Evolutionary conservation across 1,140 invertebrate genomes (phyloP), one percentile per base, ranked within the genome.

Genomic region (Macrostomum lignano): DNA sequence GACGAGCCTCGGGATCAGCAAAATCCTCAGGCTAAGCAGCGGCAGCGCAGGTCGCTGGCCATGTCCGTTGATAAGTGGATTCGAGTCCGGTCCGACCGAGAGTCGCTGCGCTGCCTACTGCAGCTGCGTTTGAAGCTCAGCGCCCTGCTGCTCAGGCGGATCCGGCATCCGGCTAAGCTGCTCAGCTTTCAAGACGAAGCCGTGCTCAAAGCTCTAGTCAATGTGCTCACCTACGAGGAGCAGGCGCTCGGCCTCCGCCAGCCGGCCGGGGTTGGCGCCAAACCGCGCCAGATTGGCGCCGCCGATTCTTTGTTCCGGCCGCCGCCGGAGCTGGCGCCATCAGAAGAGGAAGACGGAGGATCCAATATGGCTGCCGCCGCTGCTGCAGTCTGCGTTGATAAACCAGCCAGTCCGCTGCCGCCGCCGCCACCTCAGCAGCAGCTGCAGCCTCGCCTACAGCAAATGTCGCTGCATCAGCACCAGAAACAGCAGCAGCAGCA

Each of bases 61-160:
- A 28, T 28, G 9, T 28, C 9, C 19, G 3, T 28, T 28, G 15
- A 7, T 15, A 28, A 76, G 36, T 78, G 73, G 73, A 64, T 73
- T n/a, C n/a, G n/a, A n/a, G n/a, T n/a, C n/a, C n/a, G n/a, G n/a
- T n/a, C n/a, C n/a, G n/a, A n/a, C n/a, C 63, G 65, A 3, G 65
- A 70, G 17, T 35, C 42, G 15, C 22, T 30, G 7, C 15, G 22
- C 10, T 38, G 10, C 10, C 62, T 71, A 5, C 62, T 71, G 38
- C 66, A 71, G 47, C 58, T 78, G 13, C 57, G 76, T 17, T 69
- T 74, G 46, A 73, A 73, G 37, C 71, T 75, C 51, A 70, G 74
- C 44, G 66, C 70, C 17, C 45, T 77, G 7, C 67, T 77, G 21
- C 55, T 73, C 7, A 58, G 70, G 4, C 61, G 71, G 21, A 69